Evolutionary conservation across 2,888 invertebrate species (phyloP).

Genomic region (Epistrophe eligans): DNA sequence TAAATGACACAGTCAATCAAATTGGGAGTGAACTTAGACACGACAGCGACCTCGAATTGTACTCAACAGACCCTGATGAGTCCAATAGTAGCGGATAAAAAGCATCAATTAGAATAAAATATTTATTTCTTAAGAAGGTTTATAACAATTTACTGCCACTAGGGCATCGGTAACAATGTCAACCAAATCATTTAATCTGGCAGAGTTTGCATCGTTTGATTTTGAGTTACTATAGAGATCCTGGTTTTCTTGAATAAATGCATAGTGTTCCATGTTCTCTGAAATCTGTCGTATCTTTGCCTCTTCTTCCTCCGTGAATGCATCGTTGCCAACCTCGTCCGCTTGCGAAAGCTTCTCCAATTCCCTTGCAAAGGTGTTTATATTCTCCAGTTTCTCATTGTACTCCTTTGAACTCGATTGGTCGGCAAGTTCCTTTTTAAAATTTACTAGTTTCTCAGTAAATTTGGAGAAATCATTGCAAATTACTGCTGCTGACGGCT

Average conservation of each 20-base stretch:
- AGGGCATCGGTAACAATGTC: constrained; percentile 80
- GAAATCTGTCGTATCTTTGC: constrained; percentile 77
- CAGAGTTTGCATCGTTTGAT: constrained; percentile 1
- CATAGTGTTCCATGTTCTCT: constrained; percentile 79
- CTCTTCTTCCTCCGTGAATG: constrained; percentile 78
- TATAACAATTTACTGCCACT: constrained; percentile 78
- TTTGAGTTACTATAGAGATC: constrained; percentile 44
- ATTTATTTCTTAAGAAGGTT: constrained; percentile 43
- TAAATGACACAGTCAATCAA: constrained; percentile 78
- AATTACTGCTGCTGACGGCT: constrained; percentile 77
- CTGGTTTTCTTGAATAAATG: constrained; percentile 78
- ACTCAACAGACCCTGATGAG: constrained; percentile 40
- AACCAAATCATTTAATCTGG: constrained; percentile 78
- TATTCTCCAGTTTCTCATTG: constrained; percentile 76
- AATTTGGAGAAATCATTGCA: constrained; percentile 79
- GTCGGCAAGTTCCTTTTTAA: constrained; percentile 75
- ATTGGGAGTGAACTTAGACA: constrained; percentile 57
- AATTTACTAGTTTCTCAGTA: constrained; percentile 77
- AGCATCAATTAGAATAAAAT: neutral
- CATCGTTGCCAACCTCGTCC: constrained; percentile 71
- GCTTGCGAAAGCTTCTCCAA: constrained; percentile 79
- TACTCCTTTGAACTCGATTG: constrained; percentile 76
- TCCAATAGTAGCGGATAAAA: constrained; percentile 41
- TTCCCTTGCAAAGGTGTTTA: constrained; percentile 80
- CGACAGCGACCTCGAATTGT: constrained; percentile 45